Evolutionary conservation across 1,140 invertebrate genomes (phyloP).

Genomic region (Reticulitermes speratus): DNA sequence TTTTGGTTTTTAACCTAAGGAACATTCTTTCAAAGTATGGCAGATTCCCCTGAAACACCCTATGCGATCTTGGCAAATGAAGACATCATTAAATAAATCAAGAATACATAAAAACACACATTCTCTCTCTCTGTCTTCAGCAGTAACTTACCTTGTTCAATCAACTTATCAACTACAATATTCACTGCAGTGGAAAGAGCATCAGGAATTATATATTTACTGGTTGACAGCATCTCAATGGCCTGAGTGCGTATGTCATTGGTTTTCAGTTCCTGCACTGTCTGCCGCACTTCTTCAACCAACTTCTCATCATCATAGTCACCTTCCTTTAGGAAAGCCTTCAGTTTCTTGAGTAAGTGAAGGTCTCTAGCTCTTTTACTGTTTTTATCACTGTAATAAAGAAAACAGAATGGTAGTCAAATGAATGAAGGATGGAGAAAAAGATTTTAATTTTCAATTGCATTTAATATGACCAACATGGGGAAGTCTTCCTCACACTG

Average conservation of each 20-base stretch:
- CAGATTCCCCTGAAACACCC: too few relatives aligned
- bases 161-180: neutral
- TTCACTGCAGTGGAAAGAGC: slow-evolving; percentile 44
- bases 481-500: too few relatives aligned
- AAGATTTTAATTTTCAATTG: too few relatives aligned
- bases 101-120: too few relatives aligned
- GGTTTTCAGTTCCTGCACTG: slow-evolving; percentile 69
- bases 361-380: slow-evolving; percentile 83
- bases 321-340: slow-evolving; percentile 62
- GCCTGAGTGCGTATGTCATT: slow-evolving; percentile 68
- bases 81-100: too few relatives aligned
- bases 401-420: slow-evolving; percentile 25
- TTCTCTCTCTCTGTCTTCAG: too few relatives aligned
- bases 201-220: slow-evolving; percentile 58
- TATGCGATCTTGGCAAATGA: too few relatives aligned
- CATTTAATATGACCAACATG: too few relatives aligned
- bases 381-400: slow-evolving; percentile 68
- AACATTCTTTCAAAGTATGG: too few relatives aligned
- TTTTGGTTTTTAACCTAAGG: too few relatives aligned
- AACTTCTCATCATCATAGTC: slow-evolving; percentile 54
- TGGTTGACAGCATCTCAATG: slow-evolving; percentile 66
- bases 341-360: slow-evolving; percentile 79
- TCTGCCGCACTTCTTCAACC: slow-evolving; percentile 52
- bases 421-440: too few relatives aligned
- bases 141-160: neutral